Base-by-base conservation (phyloP, 2,113 vertebrate genomes). In the Chaetops frenatus region DNA sequence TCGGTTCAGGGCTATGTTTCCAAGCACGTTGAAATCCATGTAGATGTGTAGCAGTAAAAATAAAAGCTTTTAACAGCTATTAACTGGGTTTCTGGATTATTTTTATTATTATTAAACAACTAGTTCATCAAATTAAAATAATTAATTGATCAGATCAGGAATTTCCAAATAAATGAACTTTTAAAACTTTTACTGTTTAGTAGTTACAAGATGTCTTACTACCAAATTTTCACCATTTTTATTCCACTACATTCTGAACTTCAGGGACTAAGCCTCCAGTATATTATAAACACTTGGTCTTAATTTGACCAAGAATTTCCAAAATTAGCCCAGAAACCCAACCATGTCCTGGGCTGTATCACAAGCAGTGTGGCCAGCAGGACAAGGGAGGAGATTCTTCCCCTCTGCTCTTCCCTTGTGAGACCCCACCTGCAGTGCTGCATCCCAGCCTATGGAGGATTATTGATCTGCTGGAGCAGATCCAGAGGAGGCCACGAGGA, bases 381-480 rank as follows among this genome's bases (percentile, higher is more conserved):
- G 35, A 15, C 20, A 10, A 24, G 42, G 19, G 50, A 65, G 28
- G 20, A 15, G 35, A 65, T 48, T 64, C 6, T 73, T 5, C 29
- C 7, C 9, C 42, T n/a, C 50, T 65, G 28, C n/a, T 54, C 28
- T 6, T 15, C 11, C 48, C 28, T 11, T 15, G 60, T 29, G 24
- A 24, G n/a, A 54, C 6, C 40, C 15, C 48, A 45, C 4, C 69
- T 31, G 27, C 57, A 12, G n/a, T 4, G 29, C 35, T 57, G 35
- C 35, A 40, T 12, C 42, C 58, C 58, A 65, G 0, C 7, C 2
- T 0, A 2, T 4, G n/a, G 29, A 40, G 60, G n/a, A 27, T 10
- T 54, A 10, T 7, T 51, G 73, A 47, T 2, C n/a, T 61, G 15
- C 1, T n/a, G n/a, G 40, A 54, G 40, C 40, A n/a, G 31, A 24